Evolutionary conservation across 2,888 invertebrate genomes (phyloP), one percentile per base, ranked within the genome.

Genomic region (Harpalus rufipes): DNA sequence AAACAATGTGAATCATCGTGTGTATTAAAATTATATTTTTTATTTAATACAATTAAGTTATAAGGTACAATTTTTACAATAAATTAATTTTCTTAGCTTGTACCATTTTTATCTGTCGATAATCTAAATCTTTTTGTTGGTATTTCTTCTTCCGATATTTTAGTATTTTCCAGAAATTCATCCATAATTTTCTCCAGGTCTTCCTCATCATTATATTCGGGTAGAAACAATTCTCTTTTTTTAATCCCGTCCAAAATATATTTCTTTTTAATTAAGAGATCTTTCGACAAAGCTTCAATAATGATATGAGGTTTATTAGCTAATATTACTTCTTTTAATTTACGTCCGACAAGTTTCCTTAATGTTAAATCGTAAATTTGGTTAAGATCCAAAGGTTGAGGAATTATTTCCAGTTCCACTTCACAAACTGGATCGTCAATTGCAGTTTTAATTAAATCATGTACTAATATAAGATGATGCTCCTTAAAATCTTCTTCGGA

Each of bases 341-440:
- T 68, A 10, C 44, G 51, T 14, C 81, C 32, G 21, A 81, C 72
- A 16, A 81, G 14, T 72, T 68, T 81, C 0, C 81, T 44, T 25
- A 81, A 72, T n/a, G 56, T 32, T 81, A 81, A 68, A 68, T 81
- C 81, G 8, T 68, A 16, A 41, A 39, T 18, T 56, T 81, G 81
- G 8, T 44, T 14, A 8, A 56, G 18, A 56, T 56, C 68, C 21
- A 21, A 14, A 10, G 51, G 16, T 25, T 81, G 25, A 63, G 25
- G 32, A 14, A 32, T 1, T 21, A 21, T 32, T 44, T 21, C 56
- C 21, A n/a, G 18, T 81, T 68, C 68, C 14, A 21, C 21, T 14
- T 10, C 32, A 58, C 44, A 10, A 39, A 63, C 81, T 8, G 81
- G 81, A 72, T 72, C 56, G 16, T 72, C 18, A 10, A 81, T 68